These are phyloP conservation scores for Gymnoscopelus microlampas DNA, from an alignment of 2,797 vertebrate species.

Conservation along the genomic window DNA sequence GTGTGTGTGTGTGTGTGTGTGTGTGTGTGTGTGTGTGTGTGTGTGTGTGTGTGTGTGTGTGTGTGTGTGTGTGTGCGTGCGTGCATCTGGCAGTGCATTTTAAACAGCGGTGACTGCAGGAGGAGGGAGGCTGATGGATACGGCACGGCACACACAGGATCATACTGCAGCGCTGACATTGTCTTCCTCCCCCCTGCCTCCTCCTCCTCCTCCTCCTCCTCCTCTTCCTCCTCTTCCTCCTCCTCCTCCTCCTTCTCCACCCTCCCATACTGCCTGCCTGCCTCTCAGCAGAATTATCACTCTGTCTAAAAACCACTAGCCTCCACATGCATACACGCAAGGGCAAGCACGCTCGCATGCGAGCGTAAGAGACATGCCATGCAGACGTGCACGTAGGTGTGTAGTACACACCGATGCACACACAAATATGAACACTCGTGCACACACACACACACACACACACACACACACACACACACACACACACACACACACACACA, in stretches of 20 bases:
- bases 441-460: constrained; percentile 27
- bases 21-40: constrained; percentile 5
- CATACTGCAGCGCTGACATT: constrained; percentile 79
- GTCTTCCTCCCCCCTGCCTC: constrained; percentile 61
- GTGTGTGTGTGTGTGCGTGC: constrained; percentile 2
- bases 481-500: too few relatives aligned
- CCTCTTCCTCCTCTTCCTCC: constrained; percentile 47
- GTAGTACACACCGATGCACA: constrained; percentile 5
- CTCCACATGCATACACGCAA: constrained; percentile 28
- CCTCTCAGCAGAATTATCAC: constrained; percentile 79
- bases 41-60: constrained; percentile 3
- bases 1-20: constrained; percentile 7
- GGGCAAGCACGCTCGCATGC: constrained; percentile 42
- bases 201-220: constrained; percentile 41
- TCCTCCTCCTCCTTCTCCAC: constrained; percentile 51
- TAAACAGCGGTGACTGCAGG: constrained; percentile 75
- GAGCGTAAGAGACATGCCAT: constrained; percentile 24
- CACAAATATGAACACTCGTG: constrained; percentile 26
- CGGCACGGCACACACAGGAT: constrained; percentile 55
- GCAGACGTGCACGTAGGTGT: constrained; percentile 8
- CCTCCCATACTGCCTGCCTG: constrained; percentile 71
- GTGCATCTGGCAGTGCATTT: constrained; percentile 65
- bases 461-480: too few relatives aligned
- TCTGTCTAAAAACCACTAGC: constrained; percentile 45
- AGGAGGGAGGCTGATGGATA: constrained; percentile 76